phyloP scores from a whole-genome alignment of 2,888 invertebrate species.

The Agrotis clavis region DNA sequence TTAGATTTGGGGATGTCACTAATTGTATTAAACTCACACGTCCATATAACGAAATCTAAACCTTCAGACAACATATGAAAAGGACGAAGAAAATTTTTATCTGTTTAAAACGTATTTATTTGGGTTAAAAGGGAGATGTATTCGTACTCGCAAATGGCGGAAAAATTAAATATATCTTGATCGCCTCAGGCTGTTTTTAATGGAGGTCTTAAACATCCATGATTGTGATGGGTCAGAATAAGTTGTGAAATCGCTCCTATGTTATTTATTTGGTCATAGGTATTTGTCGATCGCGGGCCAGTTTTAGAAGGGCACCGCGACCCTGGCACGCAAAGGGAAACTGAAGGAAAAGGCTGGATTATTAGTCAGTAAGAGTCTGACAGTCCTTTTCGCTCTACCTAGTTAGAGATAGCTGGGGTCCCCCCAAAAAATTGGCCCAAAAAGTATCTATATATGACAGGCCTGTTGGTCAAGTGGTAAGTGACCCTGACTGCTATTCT shows the following conservation, averaged over 20 bases:
- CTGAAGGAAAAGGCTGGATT: no score
- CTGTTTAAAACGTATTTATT: conserved; percentile 39
- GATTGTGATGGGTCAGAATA: not conserved
- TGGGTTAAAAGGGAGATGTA: conserved; percentile 7
- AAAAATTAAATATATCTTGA: conserved; percentile 23
- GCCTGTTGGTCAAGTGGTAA: no score
- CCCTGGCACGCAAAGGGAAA: no score
- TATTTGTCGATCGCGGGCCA: no score
- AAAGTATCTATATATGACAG: no score
- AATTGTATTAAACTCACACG: conserved; percentile 52
- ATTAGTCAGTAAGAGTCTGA: no score
- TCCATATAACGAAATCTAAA: conserved; percentile 48
- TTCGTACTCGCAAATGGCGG: not conserved
- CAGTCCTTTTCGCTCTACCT: no score
- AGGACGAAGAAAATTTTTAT: conserved; percentile 35
- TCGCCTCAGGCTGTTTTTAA: conserved; percentile 53
- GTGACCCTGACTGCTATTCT: no score
- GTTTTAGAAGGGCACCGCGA: no score
- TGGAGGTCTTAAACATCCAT: conserved; percentile 45
- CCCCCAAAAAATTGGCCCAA: no score
- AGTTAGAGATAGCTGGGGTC: no score
- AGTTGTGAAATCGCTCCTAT: not conserved
- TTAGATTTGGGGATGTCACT: conserved; percentile 40
- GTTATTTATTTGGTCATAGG: not conserved
- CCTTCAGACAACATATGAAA: conserved; percentile 31